A percentile compares a stretch with the other conserved stretches of the same genome.
phyloP scores from a whole-genome alignment of 2,113 vertebrate species.

The Anguilla japonica region DNA sequence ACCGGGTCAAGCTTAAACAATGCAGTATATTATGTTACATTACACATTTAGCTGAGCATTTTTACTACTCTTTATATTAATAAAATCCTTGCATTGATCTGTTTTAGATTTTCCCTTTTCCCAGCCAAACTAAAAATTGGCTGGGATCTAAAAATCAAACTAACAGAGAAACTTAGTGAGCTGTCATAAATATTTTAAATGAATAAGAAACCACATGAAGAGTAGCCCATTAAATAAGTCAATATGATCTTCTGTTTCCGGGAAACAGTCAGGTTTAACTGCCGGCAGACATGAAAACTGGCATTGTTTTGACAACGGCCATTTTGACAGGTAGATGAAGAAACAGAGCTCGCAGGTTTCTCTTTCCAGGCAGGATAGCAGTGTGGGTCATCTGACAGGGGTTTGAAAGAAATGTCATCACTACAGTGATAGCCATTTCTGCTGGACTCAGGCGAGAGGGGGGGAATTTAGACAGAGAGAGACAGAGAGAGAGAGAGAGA shows the following conservation, averaged over 20 bases:
- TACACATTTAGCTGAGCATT: background rate
- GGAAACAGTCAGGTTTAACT: background rate
- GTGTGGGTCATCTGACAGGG: slow-evolving; percentile 26
- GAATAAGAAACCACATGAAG: background rate
- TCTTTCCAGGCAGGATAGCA: background rate
- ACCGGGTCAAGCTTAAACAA: background rate
- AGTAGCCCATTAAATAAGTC: background rate
- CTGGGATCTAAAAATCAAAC: background rate
- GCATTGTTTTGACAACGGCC: background rate
- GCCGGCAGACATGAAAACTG: background rate
- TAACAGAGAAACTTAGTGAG: background rate
- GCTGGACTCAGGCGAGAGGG: slow-evolving; percentile 22
- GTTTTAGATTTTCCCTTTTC: background rate
- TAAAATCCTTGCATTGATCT: background rate
- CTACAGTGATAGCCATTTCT: slow-evolving; percentile 27
- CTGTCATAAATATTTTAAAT: background rate
- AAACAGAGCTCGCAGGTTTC: background rate
- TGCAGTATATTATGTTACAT: background rate
- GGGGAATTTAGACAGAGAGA: background rate
- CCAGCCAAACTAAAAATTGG: background rate
- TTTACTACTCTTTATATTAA: background rate
- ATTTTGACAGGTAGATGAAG: slow-evolving; percentile 35
- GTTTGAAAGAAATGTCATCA: slow-evolving; percentile 42
- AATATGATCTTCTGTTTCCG: background rate
- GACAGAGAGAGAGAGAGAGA: background rate